Evolutionary conservation across 1,140 invertebrate genomes (phyloP), one percentile per base, ranked within the genome.

Genomic region (Aphidius gifuensis): DNA sequence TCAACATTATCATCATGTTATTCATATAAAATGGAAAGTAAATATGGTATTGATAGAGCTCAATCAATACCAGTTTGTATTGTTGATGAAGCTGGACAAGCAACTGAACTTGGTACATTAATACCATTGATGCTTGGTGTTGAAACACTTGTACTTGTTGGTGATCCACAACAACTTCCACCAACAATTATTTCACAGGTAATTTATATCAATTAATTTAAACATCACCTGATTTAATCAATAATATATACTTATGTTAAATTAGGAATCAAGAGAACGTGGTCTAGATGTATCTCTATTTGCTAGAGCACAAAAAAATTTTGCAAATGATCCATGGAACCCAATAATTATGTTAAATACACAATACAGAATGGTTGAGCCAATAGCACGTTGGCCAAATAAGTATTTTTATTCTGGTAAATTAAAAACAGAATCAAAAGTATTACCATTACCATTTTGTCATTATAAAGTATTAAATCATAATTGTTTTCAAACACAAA

Each of bases 11-110:
- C 46, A 5, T 53, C 61, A 5, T 46, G 46, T 62, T 56, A 48
- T 42, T 11, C 47, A 21, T 62, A 57, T 48, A 16, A 49, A 48
- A 45, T 55, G 48, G 43, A 40, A 64, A 42, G 39, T 38, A 11
- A 9, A 38, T 61, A 6, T 45, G 21, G 6, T 23, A 38, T 23
- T 6, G 3, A 44, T 5, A 53, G n/a, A 9, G 8, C 11, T 4
- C 23, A 43, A 23, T 38, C 78, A 7, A 92, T 96, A 71, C 86
- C 90, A 55, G 84, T 90, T 50, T 96, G 94, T 70, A 93, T 97
- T 40, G 85, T 97, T 42, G 94, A 98, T 75, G 94, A 98, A 80
- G 93, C 94, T 16, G 91, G 92, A 0, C 93, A 96, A 69, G 88
- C 88, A 65, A 87, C 87, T 21, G 94, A 97, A 77, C 85, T 90